Evolutionary conservation across 1,140 invertebrate species (phyloP).

Genomic region (Drosophila sucinea): DNA sequence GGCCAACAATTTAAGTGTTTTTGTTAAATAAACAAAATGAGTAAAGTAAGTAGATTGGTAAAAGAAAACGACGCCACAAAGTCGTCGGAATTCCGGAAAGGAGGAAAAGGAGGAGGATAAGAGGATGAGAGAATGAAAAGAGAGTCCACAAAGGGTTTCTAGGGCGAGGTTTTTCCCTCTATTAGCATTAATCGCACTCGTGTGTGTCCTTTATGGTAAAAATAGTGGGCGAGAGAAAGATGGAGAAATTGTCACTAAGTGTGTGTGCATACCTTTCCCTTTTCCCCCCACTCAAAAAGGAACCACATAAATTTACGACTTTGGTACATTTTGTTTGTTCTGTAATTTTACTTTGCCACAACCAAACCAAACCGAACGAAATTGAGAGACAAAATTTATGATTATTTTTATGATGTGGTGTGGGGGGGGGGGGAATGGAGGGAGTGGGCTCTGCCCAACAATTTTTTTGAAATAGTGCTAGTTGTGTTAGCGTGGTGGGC

Average conservation of each 20-base stretch:
- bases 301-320: slow-evolving; percentile 6
- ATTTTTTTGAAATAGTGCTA: slow-evolving; percentile 3
- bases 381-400: slow-evolving; percentile 14
- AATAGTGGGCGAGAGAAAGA: not conserved
- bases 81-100: not conserved
- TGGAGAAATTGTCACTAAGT: slow-evolving; percentile 7
- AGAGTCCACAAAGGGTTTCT: slow-evolving; percentile 5
- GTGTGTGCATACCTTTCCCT: slow-evolving; percentile 6
- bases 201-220: slow-evolving; percentile 8
- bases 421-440: no score
- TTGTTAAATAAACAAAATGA: slow-evolving; percentile 11
- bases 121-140: no score
- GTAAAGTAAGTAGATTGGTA: slow-evolving; percentile 10
- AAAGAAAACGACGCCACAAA: slow-evolving; percentile 13
- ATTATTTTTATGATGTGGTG: not conserved
- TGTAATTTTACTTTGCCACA: slow-evolving; percentile 1
- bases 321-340: slow-evolving; percentile 7
- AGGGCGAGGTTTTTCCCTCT: slow-evolving; percentile 2
- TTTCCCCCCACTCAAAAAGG: not conserved
- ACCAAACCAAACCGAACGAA: slow-evolving; percentile 6
- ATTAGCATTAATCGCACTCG: slow-evolving; percentile 13
- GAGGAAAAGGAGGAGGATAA: not conserved
- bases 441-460: no score
- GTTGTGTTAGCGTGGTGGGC: not conserved
- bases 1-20: slow-evolving; percentile 7